Conservation (phyloP, 1,140 invertebrate genomes). For the Cotesia glomerata region DNA sequence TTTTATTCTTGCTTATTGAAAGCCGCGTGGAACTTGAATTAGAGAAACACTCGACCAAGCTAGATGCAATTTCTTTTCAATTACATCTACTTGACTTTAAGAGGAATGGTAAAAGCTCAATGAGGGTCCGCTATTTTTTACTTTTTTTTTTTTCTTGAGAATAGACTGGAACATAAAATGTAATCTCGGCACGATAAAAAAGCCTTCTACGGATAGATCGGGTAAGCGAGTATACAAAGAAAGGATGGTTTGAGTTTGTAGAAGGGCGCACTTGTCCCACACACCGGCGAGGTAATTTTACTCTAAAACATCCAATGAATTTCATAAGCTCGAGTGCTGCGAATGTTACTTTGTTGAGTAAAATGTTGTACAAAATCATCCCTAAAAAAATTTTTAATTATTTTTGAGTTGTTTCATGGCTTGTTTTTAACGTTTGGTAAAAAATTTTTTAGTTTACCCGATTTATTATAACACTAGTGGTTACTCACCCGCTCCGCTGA, state of each 20-base stretch:
- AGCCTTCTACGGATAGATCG: slow-evolving; percentile 2
- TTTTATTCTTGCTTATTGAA: not conserved
- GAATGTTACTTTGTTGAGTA: not conserved
- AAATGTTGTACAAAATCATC: too few relatives aligned
- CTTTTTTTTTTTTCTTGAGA: slow-evolving; percentile 9
- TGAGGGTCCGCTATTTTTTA: slow-evolving; percentile 26
- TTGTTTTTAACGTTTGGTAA: too few relatives aligned
- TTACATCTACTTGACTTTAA: slow-evolving; percentile 29
- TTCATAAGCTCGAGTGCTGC: slow-evolving; percentile 20
- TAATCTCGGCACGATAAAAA: slow-evolving; percentile 22
- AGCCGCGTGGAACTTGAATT: slow-evolving; percentile 22
- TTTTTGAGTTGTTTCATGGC: too few relatives aligned
- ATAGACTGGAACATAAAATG: slow-evolving; percentile 12
- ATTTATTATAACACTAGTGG: too few relatives aligned
- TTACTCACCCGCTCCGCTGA: too few relatives aligned
- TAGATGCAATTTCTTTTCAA: slow-evolving; percentile 36
- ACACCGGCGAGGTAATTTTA: slow-evolving; percentile 12
- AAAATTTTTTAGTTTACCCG: too few relatives aligned
- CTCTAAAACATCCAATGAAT: slow-evolving; percentile 18
- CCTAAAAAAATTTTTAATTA: too few relatives aligned
- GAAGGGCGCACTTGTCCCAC: not conserved
- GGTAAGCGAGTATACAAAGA: slow-evolving; percentile 7
- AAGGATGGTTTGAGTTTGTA: not conserved
- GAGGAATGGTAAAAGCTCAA: slow-evolving; percentile 13
- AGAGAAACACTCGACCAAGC: slow-evolving; percentile 29